These are phyloP conservation scores for Hydropsyche betteni DNA, from an alignment of 2,888 invertebrate genomes.

Conservation along the genomic window DNA sequence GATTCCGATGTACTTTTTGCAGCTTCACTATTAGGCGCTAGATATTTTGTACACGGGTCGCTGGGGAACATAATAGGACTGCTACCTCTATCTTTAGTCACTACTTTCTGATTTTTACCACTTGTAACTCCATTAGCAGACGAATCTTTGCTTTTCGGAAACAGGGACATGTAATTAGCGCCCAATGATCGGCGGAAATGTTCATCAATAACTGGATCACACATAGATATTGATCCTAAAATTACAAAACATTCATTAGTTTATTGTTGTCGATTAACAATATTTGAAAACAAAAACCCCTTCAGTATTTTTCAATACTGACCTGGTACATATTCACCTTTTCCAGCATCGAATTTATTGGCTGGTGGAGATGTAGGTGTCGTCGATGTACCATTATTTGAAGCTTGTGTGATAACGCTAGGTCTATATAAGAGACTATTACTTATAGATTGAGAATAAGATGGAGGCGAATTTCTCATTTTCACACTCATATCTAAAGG, in stretches of 20 bases:
- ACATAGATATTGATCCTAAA: constrained; percentile 76
- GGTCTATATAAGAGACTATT: constrained; percentile 60
- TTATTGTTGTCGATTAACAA: too few species aligned
- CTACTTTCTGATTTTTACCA: constrained; percentile 57
- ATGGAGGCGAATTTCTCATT: constrained; percentile 68
- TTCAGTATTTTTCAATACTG: constrained; percentile 24
- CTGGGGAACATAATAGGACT: constrained; percentile 62
- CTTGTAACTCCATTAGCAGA: constrained; percentile 45
- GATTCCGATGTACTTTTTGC: constrained; percentile 46
- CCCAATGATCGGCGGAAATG: constrained; percentile 94
- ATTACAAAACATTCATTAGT: constrained; percentile 39
- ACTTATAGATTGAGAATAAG: constrained; percentile 65
- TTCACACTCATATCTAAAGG: constrained; percentile 73
- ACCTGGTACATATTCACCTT: constrained; percentile 51
- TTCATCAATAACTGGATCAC: constrained; percentile 93
- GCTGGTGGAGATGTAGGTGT: constrained; percentile 42
- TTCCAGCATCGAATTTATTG: constrained; percentile 43
- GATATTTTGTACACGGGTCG: constrained; percentile 50
- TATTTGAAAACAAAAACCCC: neutral
- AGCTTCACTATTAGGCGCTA: constrained; percentile 46
- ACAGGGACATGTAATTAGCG: constrained; percentile 77
- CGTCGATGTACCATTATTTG: constrained; percentile 36
- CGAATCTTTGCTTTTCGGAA: constrained; percentile 63
- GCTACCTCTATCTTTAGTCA: constrained; percentile 64
- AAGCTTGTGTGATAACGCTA: constrained; percentile 72